Conservation (phyloP, 1,140 invertebrate genomes). For the Parasteatoda tepidariorum region DNA sequence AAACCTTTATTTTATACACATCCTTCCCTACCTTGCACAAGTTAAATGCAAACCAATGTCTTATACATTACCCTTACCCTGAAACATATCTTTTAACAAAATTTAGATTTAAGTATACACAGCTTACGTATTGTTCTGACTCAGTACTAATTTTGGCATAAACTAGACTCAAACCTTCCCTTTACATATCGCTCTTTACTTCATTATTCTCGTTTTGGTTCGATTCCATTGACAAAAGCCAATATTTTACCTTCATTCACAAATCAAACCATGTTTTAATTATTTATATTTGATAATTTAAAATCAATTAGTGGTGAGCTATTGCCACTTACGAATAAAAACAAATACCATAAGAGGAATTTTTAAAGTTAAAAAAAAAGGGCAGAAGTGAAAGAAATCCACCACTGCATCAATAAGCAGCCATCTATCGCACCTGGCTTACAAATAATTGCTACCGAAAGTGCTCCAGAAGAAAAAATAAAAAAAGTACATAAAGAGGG, state of each 20-base stretch:
- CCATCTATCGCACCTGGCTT: conserved; percentile 38
- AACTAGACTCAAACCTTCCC: too few relatives aligned
- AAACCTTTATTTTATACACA: too few relatives aligned
- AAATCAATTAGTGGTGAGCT: not conserved
- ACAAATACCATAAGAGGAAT: not conserved
- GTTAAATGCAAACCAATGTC: too few relatives aligned
- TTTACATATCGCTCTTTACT: too few relatives aligned
- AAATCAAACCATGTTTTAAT: not conserved
- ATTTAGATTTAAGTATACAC: too few relatives aligned
- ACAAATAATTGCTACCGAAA: conserved; percentile 22
- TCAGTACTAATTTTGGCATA: too few relatives aligned
- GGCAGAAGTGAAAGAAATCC: not conserved
- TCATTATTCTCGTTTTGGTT: too few relatives aligned
- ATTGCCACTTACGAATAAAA: not conserved
- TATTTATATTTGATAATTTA: not conserved
- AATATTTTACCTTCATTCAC: not conserved
- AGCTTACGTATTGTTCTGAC: too few relatives aligned
- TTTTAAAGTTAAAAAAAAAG: not conserved
- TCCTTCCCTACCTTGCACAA: too few relatives aligned
- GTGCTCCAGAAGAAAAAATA: conserved; percentile 9
- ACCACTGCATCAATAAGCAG: conserved; percentile 28
- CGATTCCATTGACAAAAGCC: too few relatives aligned
- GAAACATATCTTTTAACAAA: too few relatives aligned
- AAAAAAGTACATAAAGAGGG: not conserved
- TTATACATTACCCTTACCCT: too few relatives aligned